These are phyloP conservation scores for Drosophila yakuba DNA, from an alignment of 1,140 invertebrate genomes.

Conservation along the genomic window DNA sequence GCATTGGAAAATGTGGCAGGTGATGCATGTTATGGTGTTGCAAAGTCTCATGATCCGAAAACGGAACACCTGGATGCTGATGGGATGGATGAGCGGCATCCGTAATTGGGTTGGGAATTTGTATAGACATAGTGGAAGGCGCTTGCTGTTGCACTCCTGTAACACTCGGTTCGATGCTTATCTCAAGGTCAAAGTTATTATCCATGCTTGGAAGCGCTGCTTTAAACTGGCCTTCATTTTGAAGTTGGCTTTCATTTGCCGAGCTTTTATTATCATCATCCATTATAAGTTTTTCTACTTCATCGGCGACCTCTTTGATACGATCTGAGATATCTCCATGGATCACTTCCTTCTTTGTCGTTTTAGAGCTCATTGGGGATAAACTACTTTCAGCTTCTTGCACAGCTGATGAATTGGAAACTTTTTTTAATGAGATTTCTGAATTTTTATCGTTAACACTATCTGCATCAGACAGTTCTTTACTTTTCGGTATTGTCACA, in stretches of 20 bases:
- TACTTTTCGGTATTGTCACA: background rate
- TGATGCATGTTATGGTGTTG: constrained; percentile 62
- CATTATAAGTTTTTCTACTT: constrained; percentile 90
- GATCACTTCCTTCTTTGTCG: constrained; percentile 3
- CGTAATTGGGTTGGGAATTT: background rate
- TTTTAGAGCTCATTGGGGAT: constrained; percentile 9
- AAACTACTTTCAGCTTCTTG: background rate
- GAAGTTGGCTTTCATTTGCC: constrained; percentile 8
- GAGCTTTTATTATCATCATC: constrained; percentile 86
- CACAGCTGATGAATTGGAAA: background rate
- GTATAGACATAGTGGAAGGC: background rate
- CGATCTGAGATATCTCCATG: constrained; percentile 85
- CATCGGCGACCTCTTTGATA: constrained; percentile 90
- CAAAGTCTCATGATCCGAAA: constrained; percentile 37
- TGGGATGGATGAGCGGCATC: background rate
- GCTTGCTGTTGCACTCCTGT: background rate
- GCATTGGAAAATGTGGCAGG: constrained; percentile 44
- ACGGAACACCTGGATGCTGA: constrained; percentile 30
- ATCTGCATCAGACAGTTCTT: background rate
- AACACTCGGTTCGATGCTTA: constrained; percentile 9
- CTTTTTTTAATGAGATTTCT: background rate
- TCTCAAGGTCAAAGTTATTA: constrained; percentile 9
- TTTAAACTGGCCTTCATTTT: constrained; percentile 1
- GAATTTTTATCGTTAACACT: background rate
- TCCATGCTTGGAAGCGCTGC: constrained; percentile 5